phyloP scores from a whole-genome alignment of 2,797 vertebrate genomes.

The Schizopygopsis malacanthus region DNA sequence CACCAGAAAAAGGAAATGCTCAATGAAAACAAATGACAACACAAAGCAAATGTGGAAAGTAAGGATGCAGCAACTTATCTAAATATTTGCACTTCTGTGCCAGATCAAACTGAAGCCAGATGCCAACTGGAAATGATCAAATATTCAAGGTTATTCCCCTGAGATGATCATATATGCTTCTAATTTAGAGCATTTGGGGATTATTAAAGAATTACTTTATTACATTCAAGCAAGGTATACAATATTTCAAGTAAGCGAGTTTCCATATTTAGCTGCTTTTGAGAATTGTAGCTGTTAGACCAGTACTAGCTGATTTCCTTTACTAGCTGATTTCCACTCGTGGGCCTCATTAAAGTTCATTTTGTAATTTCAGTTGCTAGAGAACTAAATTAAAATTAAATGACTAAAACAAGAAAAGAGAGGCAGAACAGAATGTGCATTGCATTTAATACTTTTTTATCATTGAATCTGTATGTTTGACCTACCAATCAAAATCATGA shows the following conservation, averaged over 20 bases:
- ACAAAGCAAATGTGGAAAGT: conserved; percentile 21
- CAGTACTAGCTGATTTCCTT: too few relatives aligned
- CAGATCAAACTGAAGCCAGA: conserved; percentile 43
- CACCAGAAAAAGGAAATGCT: conserved; percentile 46
- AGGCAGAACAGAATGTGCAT: too few relatives aligned
- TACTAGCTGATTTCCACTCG: too few relatives aligned
- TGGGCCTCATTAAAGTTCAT: too few relatives aligned
- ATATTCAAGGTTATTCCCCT: neutral
- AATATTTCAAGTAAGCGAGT: neutral
- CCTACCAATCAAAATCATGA: too few relatives aligned
- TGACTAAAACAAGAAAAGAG: too few relatives aligned
- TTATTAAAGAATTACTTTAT: neutral
- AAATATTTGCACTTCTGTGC: conserved; percentile 43
- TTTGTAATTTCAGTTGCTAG: too few relatives aligned
- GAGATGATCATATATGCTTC: neutral
- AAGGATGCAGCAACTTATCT: conserved; percentile 19
- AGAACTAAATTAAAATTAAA: too few relatives aligned
- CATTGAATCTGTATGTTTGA: too few relatives aligned
- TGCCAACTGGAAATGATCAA: conserved; percentile 31
- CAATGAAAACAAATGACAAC: conserved; percentile 45
- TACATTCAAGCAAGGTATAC: neutral
- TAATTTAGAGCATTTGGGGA: conserved; percentile 8
- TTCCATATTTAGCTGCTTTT: neutral
- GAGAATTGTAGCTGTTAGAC: neutral
- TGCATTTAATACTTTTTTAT: too few relatives aligned